phyloP scores from a whole-genome alignment of 2,888 invertebrate genomes.

The Pseudococcus longispinus region DNA sequence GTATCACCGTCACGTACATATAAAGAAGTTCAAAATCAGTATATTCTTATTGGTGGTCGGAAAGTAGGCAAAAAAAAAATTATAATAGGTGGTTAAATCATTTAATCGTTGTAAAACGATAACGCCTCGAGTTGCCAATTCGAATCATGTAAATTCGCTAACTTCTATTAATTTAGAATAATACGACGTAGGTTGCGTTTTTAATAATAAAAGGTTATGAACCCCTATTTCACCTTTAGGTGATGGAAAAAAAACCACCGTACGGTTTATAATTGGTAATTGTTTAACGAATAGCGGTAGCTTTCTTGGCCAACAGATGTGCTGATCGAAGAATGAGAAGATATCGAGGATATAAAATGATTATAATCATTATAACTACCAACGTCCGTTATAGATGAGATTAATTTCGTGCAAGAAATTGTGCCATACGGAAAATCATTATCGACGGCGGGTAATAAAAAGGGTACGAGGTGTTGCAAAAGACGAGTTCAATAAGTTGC shows the following conservation, averaged over 20 bases:
- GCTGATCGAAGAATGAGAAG: not conserved
- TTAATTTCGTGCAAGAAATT: not conserved
- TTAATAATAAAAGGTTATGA: not conserved
- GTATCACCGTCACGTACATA: too few relatives aligned
- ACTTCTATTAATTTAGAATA: not conserved
- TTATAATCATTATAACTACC: too few relatives aligned
- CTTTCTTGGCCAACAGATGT: not conserved
- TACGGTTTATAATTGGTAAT: slow-evolving; percentile 15
- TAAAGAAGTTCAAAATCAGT: not conserved
- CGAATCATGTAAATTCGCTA: not conserved
- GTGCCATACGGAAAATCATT: not conserved
- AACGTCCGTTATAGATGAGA: not conserved
- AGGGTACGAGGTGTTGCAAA: not conserved
- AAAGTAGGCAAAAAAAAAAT: not conserved
- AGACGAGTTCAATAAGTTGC: slow-evolving; percentile 14
- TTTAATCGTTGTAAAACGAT: not conserved
- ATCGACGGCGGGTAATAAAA: not conserved
- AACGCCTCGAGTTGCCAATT: slow-evolving; percentile 38
- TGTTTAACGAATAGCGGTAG: not conserved
- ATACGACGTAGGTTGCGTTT: not conserved
- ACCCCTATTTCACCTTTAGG: not conserved
- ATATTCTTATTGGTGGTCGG: not conserved
- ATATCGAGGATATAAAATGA: not conserved
- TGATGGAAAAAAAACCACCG: not conserved
- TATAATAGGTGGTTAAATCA: slow-evolving; percentile 7